Base-by-base conservation (phyloP, 2,888 invertebrate species). In the Drosophila ustulata region DNA sequence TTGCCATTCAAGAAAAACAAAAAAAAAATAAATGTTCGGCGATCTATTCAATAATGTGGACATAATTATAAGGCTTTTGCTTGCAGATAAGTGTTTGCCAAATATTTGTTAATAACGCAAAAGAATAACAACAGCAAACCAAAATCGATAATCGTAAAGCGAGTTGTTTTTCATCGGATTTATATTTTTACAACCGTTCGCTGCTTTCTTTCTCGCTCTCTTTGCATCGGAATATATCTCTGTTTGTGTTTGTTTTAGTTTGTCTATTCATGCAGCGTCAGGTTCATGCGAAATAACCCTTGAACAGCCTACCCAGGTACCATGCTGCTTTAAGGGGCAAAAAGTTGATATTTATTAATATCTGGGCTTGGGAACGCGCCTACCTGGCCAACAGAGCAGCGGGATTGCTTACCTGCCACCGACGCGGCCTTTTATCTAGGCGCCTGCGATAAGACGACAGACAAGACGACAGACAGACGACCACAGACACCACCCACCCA, bases 391-490 rank as follows among this genome's bases (percentile, higher is more conserved):
- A 52, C 3, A n/a, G n/a, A 30, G 26, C 11, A 6, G 26, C 37
- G 18, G 18, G 18, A 18, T 32, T 37, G n/a, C 25, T 47, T 59
- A 56, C 61, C 65, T 66, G 67, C 41, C 46, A 59, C 58, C 64
- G 59, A 69, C 39, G 63, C 59, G 52, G 37, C 34, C 25, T 30
- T 74, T 74, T 74, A 74, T 70, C 74, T 74, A 73, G 56, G 74
- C 74, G 73, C 69, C 69, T 69, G 74, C 55, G 72, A 72, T 73
- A 72, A 73, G 56, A 18, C 18, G n/a, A n/a, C n/a, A n/a, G n/a
- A 18, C 18, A 18, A 18, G 18, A 18, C 18, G 1, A 18, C 18
- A 2, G 18, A 18, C 18, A 18, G 18, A 53, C 34, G 34, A 34
- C 34, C 34, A 9, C 9, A 61, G 43, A 25, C 26, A 43, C 50